A percentile compares a stretch with the other conserved stretches of the same genome.
These are phyloP conservation scores for Eucidaris tribuloides DNA, from an alignment of 35 echinoderm and acorn worm genomes.

Conservation along the genomic window DNA sequence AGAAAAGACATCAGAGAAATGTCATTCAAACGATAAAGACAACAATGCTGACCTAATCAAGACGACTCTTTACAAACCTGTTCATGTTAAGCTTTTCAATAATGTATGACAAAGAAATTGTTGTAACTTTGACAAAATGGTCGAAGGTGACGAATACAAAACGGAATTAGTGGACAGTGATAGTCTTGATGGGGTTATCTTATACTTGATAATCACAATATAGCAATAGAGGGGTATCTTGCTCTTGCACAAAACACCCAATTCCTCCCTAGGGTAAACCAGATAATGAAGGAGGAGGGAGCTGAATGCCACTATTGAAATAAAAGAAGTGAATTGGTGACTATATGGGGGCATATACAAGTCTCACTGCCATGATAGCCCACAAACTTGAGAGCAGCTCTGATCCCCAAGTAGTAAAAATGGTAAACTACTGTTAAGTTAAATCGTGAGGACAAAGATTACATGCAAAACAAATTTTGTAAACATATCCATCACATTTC, in stretches of 20 bases:
- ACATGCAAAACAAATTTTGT: conserved; percentile 40
- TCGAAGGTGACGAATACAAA: neutral
- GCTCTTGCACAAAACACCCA: conserved; percentile 28
- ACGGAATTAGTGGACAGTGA: neutral
- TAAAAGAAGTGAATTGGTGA: neutral
- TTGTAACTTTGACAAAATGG: neutral
- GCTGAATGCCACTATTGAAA: neutral
- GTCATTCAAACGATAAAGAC: conserved; percentile 5
- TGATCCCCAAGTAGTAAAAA: conserved; percentile 2
- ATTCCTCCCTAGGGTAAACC: conserved; percentile 24
- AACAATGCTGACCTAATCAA: neutral
- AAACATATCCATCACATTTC: conserved; percentile 48
- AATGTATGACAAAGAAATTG: neutral
- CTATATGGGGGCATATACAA: neutral
- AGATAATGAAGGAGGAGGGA: neutral
- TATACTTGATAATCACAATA: conserved; percentile 64
- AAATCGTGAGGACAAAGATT: conserved; percentile 57
- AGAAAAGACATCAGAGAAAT: neutral
- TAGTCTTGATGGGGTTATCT: conserved; percentile 18
- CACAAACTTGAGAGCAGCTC: neutral
- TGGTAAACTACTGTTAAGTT: conserved; percentile 38
- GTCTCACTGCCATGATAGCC: neutral
- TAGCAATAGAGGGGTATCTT: conserved; percentile 48
- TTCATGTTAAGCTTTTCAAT: neutral
- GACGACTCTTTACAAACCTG: conserved; percentile 26